Base-by-base conservation (phyloP, 2,797 vertebrate species). In the Pteronotus mesoamericanus region DNA sequence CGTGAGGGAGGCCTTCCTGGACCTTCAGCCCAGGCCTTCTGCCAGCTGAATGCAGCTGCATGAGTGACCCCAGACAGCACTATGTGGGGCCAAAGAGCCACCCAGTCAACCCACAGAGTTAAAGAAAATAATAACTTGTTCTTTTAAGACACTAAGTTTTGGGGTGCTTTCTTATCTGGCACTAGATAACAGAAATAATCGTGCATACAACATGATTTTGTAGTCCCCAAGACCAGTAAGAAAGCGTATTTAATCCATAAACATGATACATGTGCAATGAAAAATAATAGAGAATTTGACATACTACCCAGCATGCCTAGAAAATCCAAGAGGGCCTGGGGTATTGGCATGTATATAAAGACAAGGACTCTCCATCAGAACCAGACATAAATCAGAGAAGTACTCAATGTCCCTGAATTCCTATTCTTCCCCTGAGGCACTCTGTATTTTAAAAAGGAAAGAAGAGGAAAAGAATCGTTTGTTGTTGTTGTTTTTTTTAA, bases 401-500 rank as follows among this genome's bases (percentile, higher is more conserved):
- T 2, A 18, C n/a, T 86, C 19, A 5, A 8, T 39, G 61, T 79
- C 46, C n/a, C 75, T 97, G 84, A 95, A 94, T 92, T 97, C 94
- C 64, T 42, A 46, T 94, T 95, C 86, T 91, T 95, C 39, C 84
- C 97, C 57, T 91, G 15, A 84, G 64, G 26, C 59, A 94, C 68
- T 95, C 84, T 96, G 83, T 91, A 57, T 94, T 78, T 91, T 34
- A 34, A 87, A 86, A 77, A 86, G 34, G 95, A 95, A 95, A 72
- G 83, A 68, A 90, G 37, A 89, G 44, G 48, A 15, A 87, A 89
- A 48, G 91, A 96, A 95, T 42, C 74, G 4, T 66, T 37, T n/a
- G n/a, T n/a, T n/a, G n/a, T n/a, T n/a, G n/a, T n/a, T n/a, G n/a
- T 57, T 24, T 46, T 61, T 75, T 37, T 19, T 34, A 88, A 71